Evolutionary conservation across 2,113 vertebrate genomes (phyloP).

Genomic region (Dunckerocampus dactyliophorus): DNA sequence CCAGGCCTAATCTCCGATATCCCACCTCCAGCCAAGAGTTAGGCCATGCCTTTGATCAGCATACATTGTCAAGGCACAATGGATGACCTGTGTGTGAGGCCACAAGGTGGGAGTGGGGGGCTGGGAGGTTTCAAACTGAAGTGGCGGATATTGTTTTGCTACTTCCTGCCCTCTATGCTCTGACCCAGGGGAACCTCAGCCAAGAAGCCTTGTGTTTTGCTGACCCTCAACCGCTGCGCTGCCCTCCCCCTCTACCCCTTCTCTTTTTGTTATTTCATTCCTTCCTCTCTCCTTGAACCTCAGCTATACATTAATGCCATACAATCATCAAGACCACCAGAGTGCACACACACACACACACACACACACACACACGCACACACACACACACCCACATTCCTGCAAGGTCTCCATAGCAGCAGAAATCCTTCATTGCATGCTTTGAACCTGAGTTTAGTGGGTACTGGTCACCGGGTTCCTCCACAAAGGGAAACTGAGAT

Average conservation of each 20-base stretch:
- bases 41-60: slow-evolving; percentile 60
- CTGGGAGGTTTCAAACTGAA: slow-evolving; percentile 49
- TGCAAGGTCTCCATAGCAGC: slow-evolving; percentile 59
- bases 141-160: slow-evolving; percentile 62
- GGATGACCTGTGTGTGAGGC: slow-evolving; percentile 54
- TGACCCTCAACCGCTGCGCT: slow-evolving; percentile 57
- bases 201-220: slow-evolving; percentile 61
- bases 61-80: slow-evolving; percentile 60
- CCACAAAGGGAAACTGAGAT: slow-evolving; percentile 21
- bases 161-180: slow-evolving; percentile 66
- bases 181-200: slow-evolving; percentile 51
- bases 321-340: slow-evolving; percentile 61
- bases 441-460: slow-evolving; percentile 40
- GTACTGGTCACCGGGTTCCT: neutral
- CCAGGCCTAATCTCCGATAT: slow-evolving; percentile 44
- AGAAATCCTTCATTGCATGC: slow-evolving; percentile 41
- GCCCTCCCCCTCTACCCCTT: slow-evolving; percentile 32
- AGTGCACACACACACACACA: slow-evolving; percentile 13
- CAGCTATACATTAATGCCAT: slow-evolving; percentile 50
- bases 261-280: slow-evolving; percentile 37
- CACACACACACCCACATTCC: slow-evolving; percentile 35
- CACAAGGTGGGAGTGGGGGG: slow-evolving; percentile 23
- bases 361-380: slow-evolving; percentile 5
- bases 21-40: slow-evolving; percentile 22
- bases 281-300: slow-evolving; percentile 60